A percentile compares a stretch with the other conserved stretches of the same genome.
phyloP scores from a whole-genome alignment of 23 tunicate species.

The Styela plicata region DNA sequence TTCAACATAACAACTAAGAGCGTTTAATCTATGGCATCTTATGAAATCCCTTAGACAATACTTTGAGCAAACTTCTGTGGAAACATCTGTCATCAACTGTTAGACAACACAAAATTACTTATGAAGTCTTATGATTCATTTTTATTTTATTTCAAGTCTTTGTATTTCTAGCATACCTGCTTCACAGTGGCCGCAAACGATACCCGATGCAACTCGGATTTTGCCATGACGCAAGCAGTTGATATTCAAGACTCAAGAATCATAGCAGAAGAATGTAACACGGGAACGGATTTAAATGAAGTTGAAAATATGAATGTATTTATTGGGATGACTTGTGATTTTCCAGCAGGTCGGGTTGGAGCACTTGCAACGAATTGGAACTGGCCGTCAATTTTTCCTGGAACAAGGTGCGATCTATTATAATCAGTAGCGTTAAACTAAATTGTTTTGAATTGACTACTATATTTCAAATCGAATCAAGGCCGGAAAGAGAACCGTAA shows the following conservation, averaged over 20 bases:
- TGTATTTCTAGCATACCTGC: not conserved
- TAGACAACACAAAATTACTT: too few species aligned
- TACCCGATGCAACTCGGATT: conserved; percentile 54
- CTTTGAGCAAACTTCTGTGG: too few species aligned
- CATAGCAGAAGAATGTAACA: conserved; percentile 23
- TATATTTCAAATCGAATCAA: too few species aligned
- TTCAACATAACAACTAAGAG: too few species aligned
- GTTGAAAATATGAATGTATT: conserved; percentile 5
- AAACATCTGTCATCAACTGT: too few species aligned
- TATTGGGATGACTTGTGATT: conserved; percentile 72
- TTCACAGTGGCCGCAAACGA: conserved; percentile 28
- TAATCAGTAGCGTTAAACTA: too few species aligned
- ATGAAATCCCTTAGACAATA: too few species aligned
- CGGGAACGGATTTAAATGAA: conserved; percentile 1
- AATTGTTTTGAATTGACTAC: too few species aligned
- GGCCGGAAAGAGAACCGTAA: too few species aligned
- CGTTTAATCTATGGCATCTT: too few species aligned
- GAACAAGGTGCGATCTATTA: conserved; percentile 56
- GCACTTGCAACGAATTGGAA: conserved; percentile 61
- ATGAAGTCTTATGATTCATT: too few species aligned
- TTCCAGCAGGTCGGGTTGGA: conserved; percentile 45
- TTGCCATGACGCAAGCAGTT: conserved; percentile 31
- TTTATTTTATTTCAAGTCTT: too few species aligned
- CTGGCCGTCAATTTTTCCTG: conserved; percentile 58
- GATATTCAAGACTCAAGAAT: conserved; percentile 42